Evolutionary conservation across 1,140 invertebrate species (phyloP).

Genomic region (Hycleus cichorii): DNA sequence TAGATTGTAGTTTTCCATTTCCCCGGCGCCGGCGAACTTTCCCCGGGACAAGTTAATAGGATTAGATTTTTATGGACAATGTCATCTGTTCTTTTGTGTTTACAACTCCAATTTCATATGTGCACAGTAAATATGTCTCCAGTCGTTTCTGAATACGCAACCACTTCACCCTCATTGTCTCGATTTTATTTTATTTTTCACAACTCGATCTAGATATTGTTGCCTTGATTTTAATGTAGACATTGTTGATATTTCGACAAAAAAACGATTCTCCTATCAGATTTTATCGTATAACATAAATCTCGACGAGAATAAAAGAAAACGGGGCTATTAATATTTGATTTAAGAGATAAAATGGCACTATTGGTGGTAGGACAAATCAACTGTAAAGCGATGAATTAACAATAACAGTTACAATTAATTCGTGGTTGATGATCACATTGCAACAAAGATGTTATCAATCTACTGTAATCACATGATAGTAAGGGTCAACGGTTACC

Average conservation of each 20-base stretch:
- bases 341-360: too few species aligned
- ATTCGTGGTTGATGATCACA: conserved; percentile 23
- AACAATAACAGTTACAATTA: conserved; percentile 19
- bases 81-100: conserved; percentile 33
- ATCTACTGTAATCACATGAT: conserved; percentile 24
- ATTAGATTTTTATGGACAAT: conserved; percentile 40
- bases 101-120: conserved; percentile 23
- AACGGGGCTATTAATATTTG: too few species aligned
- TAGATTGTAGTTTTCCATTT: conserved; percentile 20
- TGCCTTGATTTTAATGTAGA: too few species aligned
- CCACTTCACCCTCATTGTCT: too few species aligned
- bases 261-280: too few species aligned
- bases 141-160: neutral
- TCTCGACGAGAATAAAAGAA: too few species aligned
- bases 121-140: conserved; percentile 22
- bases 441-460: conserved; percentile 26
- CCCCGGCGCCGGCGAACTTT: conserved; percentile 24
- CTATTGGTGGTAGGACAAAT: too few species aligned
- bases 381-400: neutral
- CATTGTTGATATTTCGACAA: too few species aligned
- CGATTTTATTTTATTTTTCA: too few species aligned
- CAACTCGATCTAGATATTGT: too few species aligned
- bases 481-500: conserved; percentile 13
- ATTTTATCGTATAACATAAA: too few species aligned
- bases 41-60: conserved; percentile 31